Evolutionary conservation across 2,113 vertebrate species (phyloP).

Genomic region (Coptodon bakossiorum): DNA sequence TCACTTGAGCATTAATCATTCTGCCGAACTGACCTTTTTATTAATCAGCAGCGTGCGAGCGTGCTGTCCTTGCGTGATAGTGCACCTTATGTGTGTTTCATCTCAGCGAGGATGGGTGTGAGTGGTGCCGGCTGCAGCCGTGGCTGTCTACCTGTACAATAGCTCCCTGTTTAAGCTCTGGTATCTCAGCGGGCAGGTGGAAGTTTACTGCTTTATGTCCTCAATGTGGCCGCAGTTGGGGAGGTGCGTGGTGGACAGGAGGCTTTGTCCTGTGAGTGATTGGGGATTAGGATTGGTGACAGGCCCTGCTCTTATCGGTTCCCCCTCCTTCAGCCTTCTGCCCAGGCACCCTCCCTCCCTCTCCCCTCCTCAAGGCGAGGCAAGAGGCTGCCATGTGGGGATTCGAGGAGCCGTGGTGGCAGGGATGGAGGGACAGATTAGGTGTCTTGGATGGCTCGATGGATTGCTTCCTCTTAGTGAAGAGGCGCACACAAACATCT

Average conservation of each 20-base stretch:
- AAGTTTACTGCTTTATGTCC: slow-evolving; percentile 53
- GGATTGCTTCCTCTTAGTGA: slow-evolving; percentile 1
- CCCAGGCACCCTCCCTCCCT: not conserved
- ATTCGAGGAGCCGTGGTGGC: not conserved
- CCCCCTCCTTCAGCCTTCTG: not conserved
- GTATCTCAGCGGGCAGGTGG: slow-evolving; percentile 71
- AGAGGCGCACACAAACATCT: not conserved
- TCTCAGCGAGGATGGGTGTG: not conserved
- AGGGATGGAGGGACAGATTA: not conserved
- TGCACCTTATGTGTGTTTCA: not conserved
- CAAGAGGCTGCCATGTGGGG: slow-evolving; percentile 2
- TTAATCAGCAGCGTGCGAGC: slow-evolving; percentile 35
- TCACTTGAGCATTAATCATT: slow-evolving; percentile 53
- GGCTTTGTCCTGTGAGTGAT: slow-evolving; percentile 68
- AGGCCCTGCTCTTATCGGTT: slow-evolving; percentile 55
- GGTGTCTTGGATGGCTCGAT: slow-evolving; percentile 3
- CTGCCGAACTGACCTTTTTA: slow-evolving; percentile 53
- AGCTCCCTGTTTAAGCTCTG: slow-evolving; percentile 36
- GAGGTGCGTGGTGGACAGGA: slow-evolving; percentile 30
- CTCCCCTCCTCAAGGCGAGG: not conserved
- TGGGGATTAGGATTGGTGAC: slow-evolving; percentile 63
- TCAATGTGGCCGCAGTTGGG: slow-evolving; percentile 30
- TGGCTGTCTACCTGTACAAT: slow-evolving; percentile 44
- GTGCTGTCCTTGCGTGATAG: slow-evolving; percentile 42
- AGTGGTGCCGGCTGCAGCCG: not conserved